phyloP scores from a whole-genome alignment of 2,113 vertebrate species.

The Galbula dea region DNA sequence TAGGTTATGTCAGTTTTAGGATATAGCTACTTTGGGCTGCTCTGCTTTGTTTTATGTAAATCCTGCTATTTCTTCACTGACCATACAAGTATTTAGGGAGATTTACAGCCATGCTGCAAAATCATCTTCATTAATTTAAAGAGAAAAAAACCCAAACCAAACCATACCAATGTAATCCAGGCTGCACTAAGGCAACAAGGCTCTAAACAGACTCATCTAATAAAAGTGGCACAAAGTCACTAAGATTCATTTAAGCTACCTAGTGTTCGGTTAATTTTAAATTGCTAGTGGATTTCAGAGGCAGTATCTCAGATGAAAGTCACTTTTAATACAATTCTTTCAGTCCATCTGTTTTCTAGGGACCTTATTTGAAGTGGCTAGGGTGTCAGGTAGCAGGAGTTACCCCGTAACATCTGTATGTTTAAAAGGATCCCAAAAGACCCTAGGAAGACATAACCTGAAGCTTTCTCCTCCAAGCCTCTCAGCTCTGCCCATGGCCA shows the following conservation, averaged over 20 bases:
- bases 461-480: neutral
- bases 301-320: neutral
- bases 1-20: neutral
- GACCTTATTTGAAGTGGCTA: neutral
- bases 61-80: neutral
- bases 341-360: neutral
- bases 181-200: neutral
- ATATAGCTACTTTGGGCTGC: neutral
- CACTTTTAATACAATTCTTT: neutral
- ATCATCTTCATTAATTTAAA: neutral
- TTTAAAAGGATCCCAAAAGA: neutral
- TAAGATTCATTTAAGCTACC: neutral
- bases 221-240: neutral
- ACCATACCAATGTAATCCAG: neutral
- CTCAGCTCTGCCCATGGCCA: neutral
- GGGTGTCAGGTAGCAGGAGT: neutral
- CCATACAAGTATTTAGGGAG: neutral
- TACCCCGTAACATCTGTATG: neutral
- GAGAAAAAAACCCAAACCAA: neutral
- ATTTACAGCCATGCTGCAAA: neutral
- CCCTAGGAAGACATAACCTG: neutral
- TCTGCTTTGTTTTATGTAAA: neutral
- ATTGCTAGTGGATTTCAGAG: neutral
- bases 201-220: neutral
- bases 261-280: neutral